Percentiles rank a stretch among this genome's conserved stretches.
phyloP scores from a whole-genome alignment of 2,797 vertebrate species.

The Sebastes variabilis region DNA sequence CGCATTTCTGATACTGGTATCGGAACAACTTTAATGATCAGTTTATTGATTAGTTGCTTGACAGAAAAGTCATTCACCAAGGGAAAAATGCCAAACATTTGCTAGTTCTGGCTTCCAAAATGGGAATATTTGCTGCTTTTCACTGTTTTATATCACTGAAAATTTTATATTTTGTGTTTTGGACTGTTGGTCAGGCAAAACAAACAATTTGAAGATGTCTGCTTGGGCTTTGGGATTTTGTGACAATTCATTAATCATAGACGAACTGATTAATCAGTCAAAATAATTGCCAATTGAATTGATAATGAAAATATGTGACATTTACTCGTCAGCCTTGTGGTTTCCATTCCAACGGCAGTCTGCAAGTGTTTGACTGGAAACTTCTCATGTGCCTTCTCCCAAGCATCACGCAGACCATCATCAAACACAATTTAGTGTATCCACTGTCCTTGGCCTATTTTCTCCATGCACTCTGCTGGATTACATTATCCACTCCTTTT shows the following conservation, averaged over 20 bases:
- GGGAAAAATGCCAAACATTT: neutral
- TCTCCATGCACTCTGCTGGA: constrained; percentile 46
- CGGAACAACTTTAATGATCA: no score
- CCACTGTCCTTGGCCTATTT: constrained; percentile 44
- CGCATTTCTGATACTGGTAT: no score
- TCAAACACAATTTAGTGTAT: constrained; percentile 5
- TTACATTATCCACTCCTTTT: constrained; percentile 57
- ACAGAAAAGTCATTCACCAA: neutral
- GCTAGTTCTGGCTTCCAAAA: neutral
- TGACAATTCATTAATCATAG: neutral
- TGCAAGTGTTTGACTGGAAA: neutral
- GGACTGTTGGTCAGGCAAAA: neutral
- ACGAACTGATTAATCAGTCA: neutral
- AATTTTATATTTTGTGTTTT: neutral
- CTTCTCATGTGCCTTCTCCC: neutral
- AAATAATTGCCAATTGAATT: neutral
- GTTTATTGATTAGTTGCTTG: neutral
- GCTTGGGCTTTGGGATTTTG: neutral
- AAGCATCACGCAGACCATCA: neutral
- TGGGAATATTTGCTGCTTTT: neutral
- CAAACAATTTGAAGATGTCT: neutral
- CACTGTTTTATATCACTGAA: neutral
- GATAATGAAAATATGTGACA: neutral
- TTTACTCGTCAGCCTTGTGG: neutral
- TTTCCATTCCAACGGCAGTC: neutral